Base-by-base conservation (phyloP, 23 tunicate genomes). In the Ascidia mentula region DNA sequence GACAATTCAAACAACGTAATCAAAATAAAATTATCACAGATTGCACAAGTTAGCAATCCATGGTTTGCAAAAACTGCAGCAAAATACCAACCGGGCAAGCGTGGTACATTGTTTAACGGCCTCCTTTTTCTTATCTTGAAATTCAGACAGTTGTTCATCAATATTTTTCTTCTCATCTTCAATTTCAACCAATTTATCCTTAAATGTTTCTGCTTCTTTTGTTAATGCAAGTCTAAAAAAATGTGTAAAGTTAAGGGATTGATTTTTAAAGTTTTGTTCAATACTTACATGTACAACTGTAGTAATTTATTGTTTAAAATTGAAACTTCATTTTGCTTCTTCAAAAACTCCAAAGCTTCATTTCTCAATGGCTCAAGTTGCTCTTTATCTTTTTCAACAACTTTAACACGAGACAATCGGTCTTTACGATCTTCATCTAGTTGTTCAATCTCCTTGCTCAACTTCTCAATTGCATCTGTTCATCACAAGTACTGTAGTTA, bases 351-450 rank as follows among this genome's bases (percentile, higher is more conserved):
- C 24, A 88, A 18, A 0, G 94, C 94, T 65, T 87, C 90, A 35
- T 88, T 78, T 37, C 87, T 79, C n/a, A 81, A 32, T 0, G 89
- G 89, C 46, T 89, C 97, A 59, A 89, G 83, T 38, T 88, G 76
- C 28, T 96, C 96, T 78, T 84, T 96, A 61, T 91, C 97, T 69
- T 91, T 89, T 81, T 96, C 99, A 40, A 93, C 97, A 32, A 85
- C 82, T 84, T 96, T 96, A 30, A 96, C 90, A 8, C 99, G 88
- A 17, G 89, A 46, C 9, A 90, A 69, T 77, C 90, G 85, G 39
- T 91, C 94, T 72, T 85, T 89, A 72, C 99, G 76, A 24, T 96
- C 97, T 72, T 96, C 99, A 73, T 95, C 95, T 38, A 91, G 80
- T 0, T 76, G 83, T 69, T 96, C 97, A 40, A 96, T 88, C 38